Conservation (phyloP, 2,888 invertebrate genomes). For the Phymatocera aterrima region DNA sequence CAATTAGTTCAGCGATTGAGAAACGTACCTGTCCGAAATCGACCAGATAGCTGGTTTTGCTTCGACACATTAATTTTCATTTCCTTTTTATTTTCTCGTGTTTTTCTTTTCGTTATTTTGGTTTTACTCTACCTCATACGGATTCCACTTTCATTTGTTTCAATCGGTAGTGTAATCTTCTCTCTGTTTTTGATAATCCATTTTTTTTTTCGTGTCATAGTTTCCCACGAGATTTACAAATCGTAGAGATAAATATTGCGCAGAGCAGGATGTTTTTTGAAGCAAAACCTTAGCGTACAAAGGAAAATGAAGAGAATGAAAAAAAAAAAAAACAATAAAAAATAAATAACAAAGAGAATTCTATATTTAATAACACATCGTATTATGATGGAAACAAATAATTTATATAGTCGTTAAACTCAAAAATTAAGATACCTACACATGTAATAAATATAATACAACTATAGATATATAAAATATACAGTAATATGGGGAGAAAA, state of each 20-base stretch:
- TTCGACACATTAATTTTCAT: conserved; percentile 52
- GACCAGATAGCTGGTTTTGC: conserved; percentile 64
- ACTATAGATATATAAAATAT: conserved; percentile 49
- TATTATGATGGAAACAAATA: conserved; percentile 7
- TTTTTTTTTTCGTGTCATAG: background rate
- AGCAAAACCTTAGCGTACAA: conserved; percentile 49
- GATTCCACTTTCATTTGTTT: background rate
- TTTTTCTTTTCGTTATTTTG: background rate
- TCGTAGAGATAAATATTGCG: conserved; percentile 38
- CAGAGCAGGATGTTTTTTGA: conserved; percentile 43
- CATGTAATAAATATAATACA: background rate
- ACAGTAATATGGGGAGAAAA: conserved; percentile 48
- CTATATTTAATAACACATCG: conserved; percentile 41
- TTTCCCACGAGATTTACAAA: background rate
- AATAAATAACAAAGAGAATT: conserved; percentile 33
- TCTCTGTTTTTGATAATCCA: background rate
- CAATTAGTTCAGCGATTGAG: conserved; percentile 64
- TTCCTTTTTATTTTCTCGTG: background rate
- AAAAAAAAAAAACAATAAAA: conserved; percentile 15
- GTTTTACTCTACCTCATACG: background rate
- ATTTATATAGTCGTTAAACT: conserved; percentile 33
- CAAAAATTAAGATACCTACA: background rate
- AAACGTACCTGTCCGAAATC: conserved; percentile 66
- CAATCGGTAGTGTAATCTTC: conserved; percentile 1
- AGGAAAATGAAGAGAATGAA: no score